Base-by-base conservation (phyloP, 2,888 invertebrate genomes). In the Rhagophthalmus giganteus region DNA sequence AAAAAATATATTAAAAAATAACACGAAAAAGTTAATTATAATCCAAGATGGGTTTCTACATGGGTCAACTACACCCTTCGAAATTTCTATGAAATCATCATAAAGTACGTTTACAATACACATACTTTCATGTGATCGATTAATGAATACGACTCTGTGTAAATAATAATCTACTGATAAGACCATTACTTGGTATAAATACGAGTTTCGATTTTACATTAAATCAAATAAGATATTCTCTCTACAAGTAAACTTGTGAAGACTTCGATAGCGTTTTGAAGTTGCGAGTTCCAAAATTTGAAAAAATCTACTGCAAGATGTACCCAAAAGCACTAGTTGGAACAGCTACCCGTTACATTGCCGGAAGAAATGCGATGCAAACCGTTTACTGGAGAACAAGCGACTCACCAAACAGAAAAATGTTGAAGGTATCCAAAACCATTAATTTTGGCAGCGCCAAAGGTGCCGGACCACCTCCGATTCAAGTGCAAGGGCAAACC, bases 381-480 rank as follows among this genome's bases (percentile, higher is more conserved):
- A 88, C 87, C 0, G 85, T 88, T 0, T 88, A 88, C 65, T 88
- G 88, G 88, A 78, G 87, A 63, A 79, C 82, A 30, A 72, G 76
- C 0, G 76, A 78, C 2, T 54, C 38, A 6, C 46, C 56, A 4
- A 62, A 66, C 26, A 57, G 60, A 10, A 71, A 66, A 57, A 58
- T 73, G 53, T 37, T 70, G 54, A 73, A 73, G 59, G 66, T 72
- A n/a, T 65, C 68, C 25, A 70, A 66, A 42, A 71, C 70, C 3
- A 67, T 71, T 53, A 67, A 64, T 44, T 70, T 71, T 56, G 66
- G 60, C 15, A 31, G 24, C 9, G 15, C 47, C 7, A 30, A 48
- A 46, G 37, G 13, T 32, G 11, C 15, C 8, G 40, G 12, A n/a
- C 34, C 35, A n/a, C 46, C 40, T 14, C 35, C 34, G 13, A 9